Evolutionary conservation across 2,888 invertebrate species (phyloP), one percentile per base, ranked within the genome.

Genomic region (Glaucopsyche alexis): DNA sequence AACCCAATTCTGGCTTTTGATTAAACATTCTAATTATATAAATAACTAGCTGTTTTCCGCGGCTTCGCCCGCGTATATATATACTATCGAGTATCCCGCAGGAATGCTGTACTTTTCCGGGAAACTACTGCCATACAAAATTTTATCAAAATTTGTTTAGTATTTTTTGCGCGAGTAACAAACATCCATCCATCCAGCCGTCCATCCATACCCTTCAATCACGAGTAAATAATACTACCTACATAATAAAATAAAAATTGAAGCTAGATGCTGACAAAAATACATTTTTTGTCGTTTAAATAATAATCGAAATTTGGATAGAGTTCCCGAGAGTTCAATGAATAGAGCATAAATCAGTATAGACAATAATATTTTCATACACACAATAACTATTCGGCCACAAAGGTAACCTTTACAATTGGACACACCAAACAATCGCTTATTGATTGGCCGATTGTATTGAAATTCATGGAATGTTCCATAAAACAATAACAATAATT

Each of bases 371-470:
- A 60, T 42, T 67, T 67, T 42, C 67, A 67, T 67, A 19, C 45
- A 66, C 19, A 42, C 67, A 42, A 45, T 45, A 66, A 16, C 67
- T 13, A 42, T 49, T 7, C 69, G 45, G 45, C 69, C 47, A 19
- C 69, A 69, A 69, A 47, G 19, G 69, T 71, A 71, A 71, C 60
- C 71, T 71, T 71, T 71, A 19, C 71, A 64, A 71, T 71, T 29
- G 29, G 71, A 64, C 64, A 71, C 71, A 71, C 42, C 64, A 71
- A 71, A 71, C 71, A 60, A 71, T 71, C 64, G 60, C 29, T 71
- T 71, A 71, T 71, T 71, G 71, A 64, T 71, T 45, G 60, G 55
- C 2, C 64, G 64, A 64, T 71, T 64, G 64, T 71, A 45, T 71
- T 60, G 47, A 60, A 71, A 45, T 64, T 71, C 71, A 40, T 71